Percentiles rank a stretch among this genome's conserved stretches.
phyloP scores from a whole-genome alignment of 2,113 vertebrate species.

The Rhinichthys klamathensis region DNA sequence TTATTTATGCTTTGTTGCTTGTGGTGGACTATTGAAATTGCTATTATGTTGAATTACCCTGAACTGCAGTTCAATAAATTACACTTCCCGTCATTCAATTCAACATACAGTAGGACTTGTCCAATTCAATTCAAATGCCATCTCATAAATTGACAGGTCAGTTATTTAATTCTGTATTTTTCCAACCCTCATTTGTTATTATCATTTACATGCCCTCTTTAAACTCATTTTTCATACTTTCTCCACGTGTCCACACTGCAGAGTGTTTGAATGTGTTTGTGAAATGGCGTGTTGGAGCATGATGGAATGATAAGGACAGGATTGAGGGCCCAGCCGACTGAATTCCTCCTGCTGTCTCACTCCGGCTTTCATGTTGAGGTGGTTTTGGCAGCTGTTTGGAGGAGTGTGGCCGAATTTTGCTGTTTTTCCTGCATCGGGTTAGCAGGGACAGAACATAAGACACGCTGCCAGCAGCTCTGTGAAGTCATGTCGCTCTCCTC shows the following conservation, averaged over 20 bases:
- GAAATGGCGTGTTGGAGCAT: neutral
- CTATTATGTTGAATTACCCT: neutral
- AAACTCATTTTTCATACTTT: neutral
- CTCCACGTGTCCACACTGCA: neutral
- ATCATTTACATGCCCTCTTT: neutral
- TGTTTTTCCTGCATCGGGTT: slow-evolving; percentile 1
- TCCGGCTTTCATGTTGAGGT: neutral
- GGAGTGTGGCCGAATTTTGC: neutral
- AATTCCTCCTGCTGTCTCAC: slow-evolving; percentile 12
- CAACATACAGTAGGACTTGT: neutral
- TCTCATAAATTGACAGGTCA: neutral
- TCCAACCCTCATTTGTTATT: neutral
- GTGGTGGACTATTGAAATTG: neutral
- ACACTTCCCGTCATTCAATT: neutral
- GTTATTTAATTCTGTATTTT: neutral
- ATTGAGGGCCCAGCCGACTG: neutral
- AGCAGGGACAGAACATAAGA: slow-evolving; percentile 7
- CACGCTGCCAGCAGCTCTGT: slow-evolving; percentile 3
- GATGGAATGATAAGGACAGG: slow-evolving; percentile 7
- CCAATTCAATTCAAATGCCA: neutral
- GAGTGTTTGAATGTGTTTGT: neutral
- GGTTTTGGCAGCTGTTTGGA: slow-evolving; percentile 30
- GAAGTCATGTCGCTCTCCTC: slow-evolving; percentile 16
- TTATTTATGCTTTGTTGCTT: neutral
- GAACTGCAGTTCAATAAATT: neutral